Evolutionary conservation across 1,140 invertebrate species (phyloP).

Genomic region (Drosophila ogumai): DNA sequence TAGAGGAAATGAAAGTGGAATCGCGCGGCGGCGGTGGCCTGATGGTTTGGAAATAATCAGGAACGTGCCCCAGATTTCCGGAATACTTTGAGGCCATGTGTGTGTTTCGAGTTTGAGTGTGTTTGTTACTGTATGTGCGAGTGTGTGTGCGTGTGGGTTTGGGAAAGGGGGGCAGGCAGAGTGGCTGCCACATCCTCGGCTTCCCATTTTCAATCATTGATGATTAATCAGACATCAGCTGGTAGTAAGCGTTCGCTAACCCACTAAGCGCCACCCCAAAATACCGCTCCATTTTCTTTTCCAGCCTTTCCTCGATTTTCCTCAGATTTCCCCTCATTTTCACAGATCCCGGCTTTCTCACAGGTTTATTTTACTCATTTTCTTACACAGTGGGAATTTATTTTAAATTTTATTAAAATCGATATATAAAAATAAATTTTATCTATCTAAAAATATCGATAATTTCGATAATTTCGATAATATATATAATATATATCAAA

Average conservation of each 20-base stretch:
- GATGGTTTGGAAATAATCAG: constrained; percentile 57
- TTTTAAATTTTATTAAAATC: not conserved
- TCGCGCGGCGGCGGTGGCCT: constrained; percentile 15
- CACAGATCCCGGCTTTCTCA: not conserved
- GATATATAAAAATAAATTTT: not conserved
- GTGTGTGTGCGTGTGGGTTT: not conserved
- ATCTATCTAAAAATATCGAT: not conserved
- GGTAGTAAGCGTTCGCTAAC: constrained; percentile 46
- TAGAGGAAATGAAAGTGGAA: constrained; percentile 28
- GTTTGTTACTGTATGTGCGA: not conserved
- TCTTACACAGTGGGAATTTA: not conserved
- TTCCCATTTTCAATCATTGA: constrained; percentile 72
- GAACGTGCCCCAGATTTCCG: constrained; percentile 59
- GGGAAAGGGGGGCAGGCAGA: not conserved
- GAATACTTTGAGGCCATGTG: not conserved
- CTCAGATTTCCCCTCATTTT: not conserved
- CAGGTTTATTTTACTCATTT: not conserved
- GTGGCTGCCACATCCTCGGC: constrained; percentile 18
- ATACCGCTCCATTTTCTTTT: not conserved
- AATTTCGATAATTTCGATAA: not conserved
- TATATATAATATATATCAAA: no score
- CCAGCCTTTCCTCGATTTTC: not conserved
- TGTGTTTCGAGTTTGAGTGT: not conserved
- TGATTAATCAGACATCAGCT: constrained; percentile 74
- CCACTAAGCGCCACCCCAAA: not conserved